Base-by-base conservation (phyloP, 2,888 invertebrate species). In the Tenthredo livida region DNA sequence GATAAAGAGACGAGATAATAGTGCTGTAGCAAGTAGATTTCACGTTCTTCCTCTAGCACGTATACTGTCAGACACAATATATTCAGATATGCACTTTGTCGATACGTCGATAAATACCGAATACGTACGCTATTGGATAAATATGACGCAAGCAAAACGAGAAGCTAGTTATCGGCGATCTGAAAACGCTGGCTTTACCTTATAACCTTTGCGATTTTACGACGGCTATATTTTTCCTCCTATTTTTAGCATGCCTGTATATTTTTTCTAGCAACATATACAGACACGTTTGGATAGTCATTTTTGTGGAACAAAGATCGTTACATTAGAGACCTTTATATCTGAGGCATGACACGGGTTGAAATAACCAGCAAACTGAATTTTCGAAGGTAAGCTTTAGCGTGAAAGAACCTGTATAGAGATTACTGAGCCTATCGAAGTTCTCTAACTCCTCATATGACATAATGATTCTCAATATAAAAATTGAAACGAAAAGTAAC, bases 91-190 rank as follows among this genome's bases (percentile, higher is more conserved):
- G 40, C 80, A 61, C 58, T 50, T 33, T 33, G 77, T 77, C 58
- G 80, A 80, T 80, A 61, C 21, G 61, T 50, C 80, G 80, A 80
- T 80, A 80, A 78, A 78, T 78, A n/a, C n/a, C n/a, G n/a, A n/a
- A n/a, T n/a, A n/a, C n/a, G n/a, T n/a, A 58, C 29, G 33, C 21
- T 50, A 78, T 70, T 78, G 78, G 58, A 78, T 17, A 37, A 58
- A 37, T 61, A 40, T 61, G 58, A 58, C 37, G 17, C 37, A 10
- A 21, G 61, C 21, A 61, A 58, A 80, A 40, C 80, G 80, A 58
- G 58, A 17, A 61, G 58, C 58, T 21, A 78, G 78, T 78, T 58
- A 58, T 58, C 58, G 10, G 40, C 37, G 40, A 12, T 12, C 29
- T 40, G 58, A 80, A 40, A 37, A 80, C 61, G 21, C n/a, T 21